A percentile compares a stretch with the other conserved stretches of the same genome.
phyloP scores from a whole-genome alignment of 2,888 invertebrate genomes.

The Graphium colonna region DNA sequence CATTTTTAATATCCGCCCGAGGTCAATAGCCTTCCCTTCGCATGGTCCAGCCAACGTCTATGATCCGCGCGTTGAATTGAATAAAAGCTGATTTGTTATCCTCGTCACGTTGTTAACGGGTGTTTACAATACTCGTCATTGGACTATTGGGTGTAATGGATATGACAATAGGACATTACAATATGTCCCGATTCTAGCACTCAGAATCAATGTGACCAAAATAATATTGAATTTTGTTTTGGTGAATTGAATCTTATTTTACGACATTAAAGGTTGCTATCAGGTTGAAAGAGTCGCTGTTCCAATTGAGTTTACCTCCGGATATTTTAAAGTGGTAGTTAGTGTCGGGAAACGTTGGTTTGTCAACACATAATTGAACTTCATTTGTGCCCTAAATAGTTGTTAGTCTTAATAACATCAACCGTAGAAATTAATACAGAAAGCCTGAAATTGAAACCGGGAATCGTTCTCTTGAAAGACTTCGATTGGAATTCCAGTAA shows the following conservation, averaged over 20 bases:
- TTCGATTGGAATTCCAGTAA: constrained; percentile 21
- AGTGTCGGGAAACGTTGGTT: constrained; percentile 62
- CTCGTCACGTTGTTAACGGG: constrained; percentile 50
- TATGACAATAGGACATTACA: constrained; percentile 74
- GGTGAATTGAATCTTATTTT: constrained; percentile 51
- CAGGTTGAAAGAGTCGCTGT: constrained; percentile 34
- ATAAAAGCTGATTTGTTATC: constrained; percentile 66
- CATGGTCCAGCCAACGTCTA: constrained; percentile 48
- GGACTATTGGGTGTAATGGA: constrained; percentile 71
- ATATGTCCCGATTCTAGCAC: constrained; percentile 60
- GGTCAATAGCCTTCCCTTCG: constrained; percentile 65
- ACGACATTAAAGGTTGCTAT: constrained; percentile 44
- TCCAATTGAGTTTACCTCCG: constrained; percentile 74
- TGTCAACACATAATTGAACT: too few relatives aligned
- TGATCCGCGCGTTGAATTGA: constrained; percentile 53
- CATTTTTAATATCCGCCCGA: constrained; percentile 71
- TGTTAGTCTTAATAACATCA: constrained; percentile 35
- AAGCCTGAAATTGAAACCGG: constrained; percentile 17
- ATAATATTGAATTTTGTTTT: constrained; percentile 29
- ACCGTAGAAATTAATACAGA: constrained; percentile 22
- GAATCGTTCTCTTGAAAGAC: constrained; percentile 20
- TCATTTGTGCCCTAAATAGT: constrained; percentile 31
- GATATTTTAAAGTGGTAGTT: constrained; percentile 75
- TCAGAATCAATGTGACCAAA: constrained; percentile 36
- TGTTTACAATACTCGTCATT: constrained; percentile 74